Conservation (phyloP, 2,113 vertebrate species). For the Oryzias celebensis region DNA sequence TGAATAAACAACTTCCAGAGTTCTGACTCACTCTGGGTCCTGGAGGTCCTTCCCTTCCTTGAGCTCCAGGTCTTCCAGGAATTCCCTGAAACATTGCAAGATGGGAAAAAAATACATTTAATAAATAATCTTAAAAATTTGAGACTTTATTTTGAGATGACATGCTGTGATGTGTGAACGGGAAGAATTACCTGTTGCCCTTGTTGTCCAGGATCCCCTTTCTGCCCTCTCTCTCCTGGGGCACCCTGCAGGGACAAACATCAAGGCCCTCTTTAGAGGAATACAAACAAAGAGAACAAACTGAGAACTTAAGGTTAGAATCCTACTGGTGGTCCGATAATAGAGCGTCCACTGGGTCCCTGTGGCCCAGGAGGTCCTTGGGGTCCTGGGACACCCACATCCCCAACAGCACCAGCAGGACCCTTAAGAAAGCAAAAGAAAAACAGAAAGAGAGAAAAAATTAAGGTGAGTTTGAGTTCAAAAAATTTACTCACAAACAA, state of each 20-base stretch:
- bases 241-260: slow-evolving; percentile 75
- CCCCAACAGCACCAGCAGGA: slow-evolving; percentile 85
- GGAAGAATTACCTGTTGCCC: slow-evolving; percentile 83
- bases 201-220: slow-evolving; percentile 84
- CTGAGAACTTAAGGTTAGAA: background rate
- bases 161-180: background rate
- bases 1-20: too few relatives aligned
- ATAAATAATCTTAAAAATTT: background rate
- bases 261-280: background rate
- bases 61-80: slow-evolving; percentile 82
- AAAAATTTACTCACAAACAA: too few relatives aligned
- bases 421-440: slow-evolving; percentile 76
- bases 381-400: slow-evolving; percentile 84
- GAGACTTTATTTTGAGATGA: too few relatives aligned
- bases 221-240: slow-evolving; percentile 88
- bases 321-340: slow-evolving; percentile 88
- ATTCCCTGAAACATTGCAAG: slow-evolving; percentile 78
- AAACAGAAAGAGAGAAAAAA: background rate
- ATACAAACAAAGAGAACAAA: rapidly evolving
- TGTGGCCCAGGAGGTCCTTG: slow-evolving; percentile 91
- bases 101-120: slow-evolving; percentile 1
- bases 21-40: slow-evolving; percentile 86
- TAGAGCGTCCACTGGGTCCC: slow-evolving; percentile 92
- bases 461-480: too few relatives aligned
- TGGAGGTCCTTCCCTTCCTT: slow-evolving; percentile 85